Conservation (phyloP, 1,140 invertebrate genomes). For the Stenopsyche tienmushanensis region DNA sequence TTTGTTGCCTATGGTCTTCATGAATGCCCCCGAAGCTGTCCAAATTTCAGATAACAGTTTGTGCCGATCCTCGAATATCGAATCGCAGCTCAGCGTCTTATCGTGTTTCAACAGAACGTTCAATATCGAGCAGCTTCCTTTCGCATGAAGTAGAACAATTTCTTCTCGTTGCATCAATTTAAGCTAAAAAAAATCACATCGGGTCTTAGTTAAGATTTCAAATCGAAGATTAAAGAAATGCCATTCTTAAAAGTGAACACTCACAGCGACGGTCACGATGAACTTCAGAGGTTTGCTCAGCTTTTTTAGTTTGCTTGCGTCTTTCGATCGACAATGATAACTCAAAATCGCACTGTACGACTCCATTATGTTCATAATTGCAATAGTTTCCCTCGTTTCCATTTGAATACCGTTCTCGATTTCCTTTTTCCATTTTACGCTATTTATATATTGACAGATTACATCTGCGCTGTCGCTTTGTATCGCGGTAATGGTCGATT, state of each 20-base stretch:
- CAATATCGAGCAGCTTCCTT: slow-evolving; percentile 7
- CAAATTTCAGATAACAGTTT: slow-evolving; percentile 8
- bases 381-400: no score
- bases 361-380: no score
- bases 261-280: slow-evolving; percentile 23
- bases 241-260: no score
- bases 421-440: no score
- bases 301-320: slow-evolving; percentile 20
- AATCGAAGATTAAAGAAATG: not conserved
- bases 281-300: slow-evolving; percentile 21
- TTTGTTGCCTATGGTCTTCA: slow-evolving; percentile 16
- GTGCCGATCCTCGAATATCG: not conserved
- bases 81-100: not conserved
- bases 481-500: no score
- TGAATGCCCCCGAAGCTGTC: slow-evolving; percentile 9
- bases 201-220: not conserved
- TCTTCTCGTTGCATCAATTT: not conserved
- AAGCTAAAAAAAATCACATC: slow-evolving; percentile 16
- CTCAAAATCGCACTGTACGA: not conserved
- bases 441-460: no score
- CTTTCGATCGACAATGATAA: not conserved
- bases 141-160: slow-evolving; percentile 13
- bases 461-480: no score
- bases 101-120: slow-evolving; percentile 12
- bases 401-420: no score